Percentiles rank a stretch among this genome's conserved stretches.
Conservation (phyloP, 2,113 vertebrate species). For the Apistogramma diplotaenia region DNA sequence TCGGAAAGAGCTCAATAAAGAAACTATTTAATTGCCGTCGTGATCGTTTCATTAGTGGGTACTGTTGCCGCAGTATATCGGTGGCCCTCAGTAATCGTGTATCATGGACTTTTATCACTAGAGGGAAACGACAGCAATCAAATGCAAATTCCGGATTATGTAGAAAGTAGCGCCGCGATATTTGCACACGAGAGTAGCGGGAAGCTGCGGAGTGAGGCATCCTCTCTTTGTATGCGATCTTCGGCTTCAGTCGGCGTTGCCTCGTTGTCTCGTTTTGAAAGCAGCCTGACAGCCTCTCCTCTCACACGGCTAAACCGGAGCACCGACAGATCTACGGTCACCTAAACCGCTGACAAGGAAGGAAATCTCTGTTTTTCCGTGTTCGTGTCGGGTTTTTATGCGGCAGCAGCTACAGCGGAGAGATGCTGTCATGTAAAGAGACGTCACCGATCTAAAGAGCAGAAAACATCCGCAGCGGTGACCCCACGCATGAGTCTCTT, state of each 20-base stretch:
- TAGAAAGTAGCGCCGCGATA: not conserved
- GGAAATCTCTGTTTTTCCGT: not conserved
- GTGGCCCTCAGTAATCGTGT: not conserved
- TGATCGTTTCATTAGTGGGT: not conserved
- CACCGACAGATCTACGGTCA: not conserved
- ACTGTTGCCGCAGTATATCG: not conserved
- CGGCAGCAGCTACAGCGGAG: not conserved
- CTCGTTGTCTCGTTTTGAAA: not conserved
- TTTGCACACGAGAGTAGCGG: not conserved
- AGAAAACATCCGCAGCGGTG: not conserved
- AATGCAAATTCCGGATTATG: not conserved
- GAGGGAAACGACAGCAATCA: not conserved
- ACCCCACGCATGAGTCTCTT: not conserved
- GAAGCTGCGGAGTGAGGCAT: constrained; percentile 28
- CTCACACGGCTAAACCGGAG: not conserved
- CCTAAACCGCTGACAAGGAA: not conserved
- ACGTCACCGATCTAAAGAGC: not conserved
- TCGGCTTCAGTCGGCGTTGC: not conserved
- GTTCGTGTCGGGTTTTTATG: constrained; percentile 10
- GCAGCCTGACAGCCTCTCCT: not conserved
- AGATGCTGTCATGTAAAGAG: constrained; percentile 14
- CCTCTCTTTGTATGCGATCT: not conserved
- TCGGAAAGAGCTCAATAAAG: not conserved
- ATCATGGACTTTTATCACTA: not conserved
- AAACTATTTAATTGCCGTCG: not conserved